These are phyloP conservation scores for Andrena minutula DNA, from an alignment of 2,888 invertebrate genomes.

Conservation along the genomic window DNA sequence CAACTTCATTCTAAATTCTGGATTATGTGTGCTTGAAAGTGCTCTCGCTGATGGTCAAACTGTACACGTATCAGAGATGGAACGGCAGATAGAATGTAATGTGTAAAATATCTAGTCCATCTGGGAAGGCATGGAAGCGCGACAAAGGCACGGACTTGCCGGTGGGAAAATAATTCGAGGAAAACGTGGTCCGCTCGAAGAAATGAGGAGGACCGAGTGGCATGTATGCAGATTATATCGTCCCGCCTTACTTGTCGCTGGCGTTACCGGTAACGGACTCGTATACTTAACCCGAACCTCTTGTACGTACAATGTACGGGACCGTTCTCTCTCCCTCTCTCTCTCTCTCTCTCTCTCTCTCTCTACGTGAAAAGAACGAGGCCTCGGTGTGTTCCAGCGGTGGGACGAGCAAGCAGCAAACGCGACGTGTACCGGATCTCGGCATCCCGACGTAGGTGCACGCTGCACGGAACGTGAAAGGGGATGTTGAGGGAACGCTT, in stretches of 20 bases:
- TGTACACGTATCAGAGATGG: too few relatives aligned
- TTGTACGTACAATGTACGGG: slow-evolving; percentile 56
- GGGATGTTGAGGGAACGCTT: slow-evolving; percentile 73
- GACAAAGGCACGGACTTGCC: slow-evolving; percentile 15
- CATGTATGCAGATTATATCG: slow-evolving; percentile 67
- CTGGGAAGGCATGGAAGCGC: neutral
- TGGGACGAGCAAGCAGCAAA: slow-evolving; percentile 1
- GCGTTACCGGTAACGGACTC: slow-evolving; percentile 59
- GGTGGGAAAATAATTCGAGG: slow-evolving; percentile 27
- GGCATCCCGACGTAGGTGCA: slow-evolving; percentile 60
- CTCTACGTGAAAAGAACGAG: slow-evolving; percentile 31
- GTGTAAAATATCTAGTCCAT: neutral
- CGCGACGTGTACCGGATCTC: slow-evolving; percentile 58
- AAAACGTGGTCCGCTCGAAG: slow-evolving; percentile 19
- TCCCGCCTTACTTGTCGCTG: slow-evolving; percentile 57
- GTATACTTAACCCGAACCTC: slow-evolving; percentile 58
- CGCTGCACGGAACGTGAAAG: slow-evolving; percentile 63
- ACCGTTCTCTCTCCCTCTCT: slow-evolving; percentile 28
- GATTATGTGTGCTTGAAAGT: too few relatives aligned
- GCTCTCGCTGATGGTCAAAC: too few relatives aligned
- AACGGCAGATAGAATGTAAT: too few relatives aligned
- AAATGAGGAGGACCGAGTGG: slow-evolving; percentile 25
- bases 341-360: slow-evolving; percentile 7
- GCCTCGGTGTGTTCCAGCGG: slow-evolving; percentile 26
- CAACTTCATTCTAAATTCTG: too few relatives aligned